A percentile compares a stretch with the other conserved stretches of the same genome.
These are phyloP conservation scores for Craseonycteris thonglongyai DNA, from an alignment of 2,113 vertebrate species.

Conservation along the genomic window DNA sequence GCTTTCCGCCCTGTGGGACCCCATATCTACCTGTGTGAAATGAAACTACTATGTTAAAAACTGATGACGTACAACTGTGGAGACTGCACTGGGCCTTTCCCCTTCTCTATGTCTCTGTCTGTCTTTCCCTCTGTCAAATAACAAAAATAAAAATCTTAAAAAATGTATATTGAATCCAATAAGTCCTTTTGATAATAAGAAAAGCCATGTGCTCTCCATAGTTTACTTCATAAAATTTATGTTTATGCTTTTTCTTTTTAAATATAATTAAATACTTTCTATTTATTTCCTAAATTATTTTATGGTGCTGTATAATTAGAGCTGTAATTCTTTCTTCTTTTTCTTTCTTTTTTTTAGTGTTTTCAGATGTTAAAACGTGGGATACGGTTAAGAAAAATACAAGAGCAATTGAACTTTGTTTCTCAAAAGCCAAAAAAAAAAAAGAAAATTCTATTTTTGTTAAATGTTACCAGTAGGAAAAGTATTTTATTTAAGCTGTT, in stretches of 20 bases:
- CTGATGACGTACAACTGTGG: too few species aligned
- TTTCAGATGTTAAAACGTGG: not conserved
- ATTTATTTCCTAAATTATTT: not conserved
- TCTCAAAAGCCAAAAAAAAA: not conserved
- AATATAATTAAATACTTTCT: not conserved
- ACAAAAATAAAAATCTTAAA: too few species aligned
- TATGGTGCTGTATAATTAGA: not conserved
- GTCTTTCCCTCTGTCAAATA: too few species aligned
- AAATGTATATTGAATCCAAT: not conserved
- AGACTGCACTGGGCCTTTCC: too few species aligned
- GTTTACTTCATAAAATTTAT: not conserved
- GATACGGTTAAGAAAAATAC: not conserved
- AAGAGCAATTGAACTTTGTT: not conserved
- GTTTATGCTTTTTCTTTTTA: not conserved
- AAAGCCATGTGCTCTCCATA: not conserved
- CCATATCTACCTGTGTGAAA: too few species aligned
- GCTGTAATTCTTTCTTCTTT: not conserved
- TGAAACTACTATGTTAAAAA: too few species aligned
- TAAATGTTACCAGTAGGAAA: not conserved
- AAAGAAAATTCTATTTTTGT: not conserved
- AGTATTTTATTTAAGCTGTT: not conserved
- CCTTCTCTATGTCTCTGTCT: too few species aligned
- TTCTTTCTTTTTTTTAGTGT: not conserved
- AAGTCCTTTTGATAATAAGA: not conserved
- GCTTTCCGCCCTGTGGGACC: too few species aligned